Evolutionary conservation across 2,113 vertebrate genomes (phyloP).

Genomic region (Datnioides undecimradiatus): DNA sequence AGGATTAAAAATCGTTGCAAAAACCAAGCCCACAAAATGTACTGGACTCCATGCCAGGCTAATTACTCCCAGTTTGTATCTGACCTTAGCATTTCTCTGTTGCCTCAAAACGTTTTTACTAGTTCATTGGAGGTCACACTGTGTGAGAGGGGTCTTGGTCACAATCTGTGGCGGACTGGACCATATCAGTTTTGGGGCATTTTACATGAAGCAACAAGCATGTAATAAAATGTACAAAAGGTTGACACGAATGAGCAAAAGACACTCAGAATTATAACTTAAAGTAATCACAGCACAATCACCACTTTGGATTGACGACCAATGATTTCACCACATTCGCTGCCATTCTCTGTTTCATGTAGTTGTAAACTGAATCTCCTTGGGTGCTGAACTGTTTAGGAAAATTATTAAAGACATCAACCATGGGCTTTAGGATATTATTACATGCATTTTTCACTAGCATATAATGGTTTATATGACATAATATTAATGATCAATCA

Average conservation of each 20-base stretch:
- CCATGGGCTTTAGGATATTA: no score
- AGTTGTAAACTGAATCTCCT: not conserved
- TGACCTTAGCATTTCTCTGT: conserved; percentile 9
- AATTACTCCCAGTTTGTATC: conserved; percentile 27
- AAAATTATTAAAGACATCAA: not conserved
- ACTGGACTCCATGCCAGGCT: not conserved
- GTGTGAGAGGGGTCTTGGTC: conserved; percentile 20
- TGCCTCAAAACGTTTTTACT: conserved; percentile 10
- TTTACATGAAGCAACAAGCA: conserved; percentile 6
- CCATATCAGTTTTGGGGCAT: conserved; percentile 1
- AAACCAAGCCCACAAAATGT: not conserved
- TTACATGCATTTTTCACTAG: not conserved
- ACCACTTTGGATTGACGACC: not conserved
- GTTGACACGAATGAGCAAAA: no score
- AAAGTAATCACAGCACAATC: not conserved
- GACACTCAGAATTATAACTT: not conserved
- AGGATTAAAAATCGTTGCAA: not conserved
- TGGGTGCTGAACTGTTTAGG: not conserved
- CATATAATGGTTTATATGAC: not conserved
- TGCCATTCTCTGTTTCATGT: not conserved
- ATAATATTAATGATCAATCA: not conserved
- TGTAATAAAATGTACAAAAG: no score
- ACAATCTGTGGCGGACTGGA: not conserved
- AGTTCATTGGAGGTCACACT: not conserved
- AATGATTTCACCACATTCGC: not conserved